These are phyloP conservation scores for Solenodon paradoxus DNA, from an alignment of 2,113 vertebrate genomes.

Conservation along the genomic window DNA sequence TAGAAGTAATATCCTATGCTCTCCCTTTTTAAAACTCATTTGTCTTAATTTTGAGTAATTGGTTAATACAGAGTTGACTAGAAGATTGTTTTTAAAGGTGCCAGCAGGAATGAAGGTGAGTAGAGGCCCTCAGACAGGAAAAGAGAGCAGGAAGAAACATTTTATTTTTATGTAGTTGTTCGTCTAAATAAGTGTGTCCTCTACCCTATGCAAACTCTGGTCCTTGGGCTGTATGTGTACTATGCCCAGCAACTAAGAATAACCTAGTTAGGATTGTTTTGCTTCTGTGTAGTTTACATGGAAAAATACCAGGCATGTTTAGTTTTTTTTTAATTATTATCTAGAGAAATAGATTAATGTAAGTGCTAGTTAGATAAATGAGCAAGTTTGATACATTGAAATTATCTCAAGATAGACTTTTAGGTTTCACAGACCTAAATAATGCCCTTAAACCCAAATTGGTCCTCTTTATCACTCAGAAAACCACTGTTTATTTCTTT, in stretches of 20 bases:
- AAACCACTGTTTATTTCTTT: background rate
- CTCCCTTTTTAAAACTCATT: background rate
- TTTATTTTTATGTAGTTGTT: too few species aligned
- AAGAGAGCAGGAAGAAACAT: too few species aligned
- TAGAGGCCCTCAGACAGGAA: background rate
- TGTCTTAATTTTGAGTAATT: conserved; percentile 11
- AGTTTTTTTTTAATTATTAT: background rate
- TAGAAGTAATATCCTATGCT: background rate
- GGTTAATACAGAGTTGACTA: background rate
- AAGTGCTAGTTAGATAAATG: background rate
- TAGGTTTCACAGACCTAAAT: background rate
- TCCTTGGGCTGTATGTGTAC: too few species aligned
- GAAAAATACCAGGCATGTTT: background rate
- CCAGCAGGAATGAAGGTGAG: too few species aligned
- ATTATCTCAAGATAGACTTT: background rate
- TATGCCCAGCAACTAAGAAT: too few species aligned
- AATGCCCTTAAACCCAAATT: background rate
- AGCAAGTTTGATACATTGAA: conserved; percentile 22
- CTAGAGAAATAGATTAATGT: background rate
- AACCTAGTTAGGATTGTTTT: background rate
- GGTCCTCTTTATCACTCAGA: background rate
- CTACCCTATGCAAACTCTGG: too few species aligned
- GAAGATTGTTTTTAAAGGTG: background rate
- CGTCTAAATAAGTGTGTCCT: too few species aligned
- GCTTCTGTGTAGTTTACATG: background rate